phyloP scores from a whole-genome alignment of 2,888 invertebrate genomes.

The Brachyptera risi region DNA sequence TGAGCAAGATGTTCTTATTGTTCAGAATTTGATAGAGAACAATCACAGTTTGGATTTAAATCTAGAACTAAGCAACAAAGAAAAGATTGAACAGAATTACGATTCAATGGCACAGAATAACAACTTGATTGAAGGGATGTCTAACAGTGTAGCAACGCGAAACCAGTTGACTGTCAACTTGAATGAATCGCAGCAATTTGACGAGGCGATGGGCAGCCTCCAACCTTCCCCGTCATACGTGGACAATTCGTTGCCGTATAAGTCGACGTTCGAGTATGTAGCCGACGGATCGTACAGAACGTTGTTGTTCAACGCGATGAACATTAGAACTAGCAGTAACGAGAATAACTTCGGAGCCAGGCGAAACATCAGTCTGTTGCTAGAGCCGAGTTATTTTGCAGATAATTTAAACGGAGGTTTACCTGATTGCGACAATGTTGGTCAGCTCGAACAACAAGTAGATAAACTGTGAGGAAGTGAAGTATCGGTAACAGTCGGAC shows the following conservation, averaged over 20 bases:
- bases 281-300: not conserved
- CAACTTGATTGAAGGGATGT: not conserved
- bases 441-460: not conserved
- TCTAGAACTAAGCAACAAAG: too few relatives aligned
- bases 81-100: too few relatives aligned
- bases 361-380: not conserved
- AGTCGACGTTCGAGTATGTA: not conserved
- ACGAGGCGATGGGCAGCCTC: not conserved
- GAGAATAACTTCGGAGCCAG: too few relatives aligned
- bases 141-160: not conserved
- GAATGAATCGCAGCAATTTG: not conserved
- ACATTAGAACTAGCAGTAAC: too few relatives aligned
- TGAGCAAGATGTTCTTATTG: too few relatives aligned
- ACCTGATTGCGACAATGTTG: not conserved
- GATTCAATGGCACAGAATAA: not conserved
- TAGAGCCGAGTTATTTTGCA: not conserved
- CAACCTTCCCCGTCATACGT: not conserved
- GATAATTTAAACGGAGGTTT: not conserved
- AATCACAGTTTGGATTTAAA: too few relatives aligned
- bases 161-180: not conserved
- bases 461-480: not conserved
- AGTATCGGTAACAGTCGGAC: too few relatives aligned
- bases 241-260: not conserved
- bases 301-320: not conserved
- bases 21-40: too few relatives aligned